Evolutionary conservation across 1,140 invertebrate genomes (phyloP), one percentile per base, ranked within the genome.

Genomic region (Caenorhabditis elegans): DNA sequence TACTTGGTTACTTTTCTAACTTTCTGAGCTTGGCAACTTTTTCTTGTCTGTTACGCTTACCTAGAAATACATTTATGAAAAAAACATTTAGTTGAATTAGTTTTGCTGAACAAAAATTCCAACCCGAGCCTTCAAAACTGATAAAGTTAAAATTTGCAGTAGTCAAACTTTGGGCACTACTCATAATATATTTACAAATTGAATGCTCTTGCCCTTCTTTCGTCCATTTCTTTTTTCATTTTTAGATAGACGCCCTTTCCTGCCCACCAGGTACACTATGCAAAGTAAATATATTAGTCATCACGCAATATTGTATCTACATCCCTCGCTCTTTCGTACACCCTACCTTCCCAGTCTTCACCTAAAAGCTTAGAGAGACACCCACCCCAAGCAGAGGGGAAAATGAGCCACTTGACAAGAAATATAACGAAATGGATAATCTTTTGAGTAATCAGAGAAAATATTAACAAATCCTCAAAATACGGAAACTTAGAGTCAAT

Each of bases 351-450:
- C 22, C 60, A 70, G 60, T 39, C 60, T 36, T 70, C 34, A 39
- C 60, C 60, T 39, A 70, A 70, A 70, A 70, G 60, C 60, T 22
- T 10, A 39, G 34, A 39, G 26, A 39, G 34, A 26, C n/a, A n/a
- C n/a, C n/a, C n/a, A n/a, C n/a, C n/a, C n/a, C n/a, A n/a, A 34
- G 28, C 53, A 22, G 34, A n/a, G n/a, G n/a, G 34, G 19, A 17
- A 39, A 39, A 11, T 19, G 60, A 70, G 60, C 60, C 60, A 70
- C 60, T 70, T 70, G 60, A 70, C 10, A 39, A 39, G 36, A 39
- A 70, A n/a, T n/a, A n/a, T n/a, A n/a, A n/a, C n/a, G 60, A 70
- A 70, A 70, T 39, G 31, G 60, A 70, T 70, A 70, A 70, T 70
- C 60, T 70, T 70, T 70, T 70, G 34, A 70, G 34, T 70, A 70